phyloP scores from a whole-genome alignment of 2,797 vertebrate genomes.

The Ptychobarbus kaznakovi region DNA sequence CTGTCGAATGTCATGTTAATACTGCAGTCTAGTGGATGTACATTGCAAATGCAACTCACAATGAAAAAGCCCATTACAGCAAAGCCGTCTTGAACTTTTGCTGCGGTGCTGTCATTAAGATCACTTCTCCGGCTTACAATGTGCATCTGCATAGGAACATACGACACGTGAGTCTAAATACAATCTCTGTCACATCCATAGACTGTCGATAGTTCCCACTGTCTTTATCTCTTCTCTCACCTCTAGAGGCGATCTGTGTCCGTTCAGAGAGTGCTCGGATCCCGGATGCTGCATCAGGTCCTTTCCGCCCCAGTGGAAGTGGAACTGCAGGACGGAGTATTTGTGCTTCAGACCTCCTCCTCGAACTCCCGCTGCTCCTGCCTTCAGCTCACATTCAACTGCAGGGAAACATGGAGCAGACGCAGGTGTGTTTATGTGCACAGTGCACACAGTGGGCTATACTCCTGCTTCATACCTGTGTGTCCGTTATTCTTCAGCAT shows the following conservation, averaged over 20 bases:
- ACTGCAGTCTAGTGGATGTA: background rate
- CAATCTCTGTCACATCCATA: no score
- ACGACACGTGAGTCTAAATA: background rate
- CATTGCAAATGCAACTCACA: constrained; percentile 61
- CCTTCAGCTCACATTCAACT: constrained; percentile 66
- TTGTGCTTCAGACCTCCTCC: constrained; percentile 68
- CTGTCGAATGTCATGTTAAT: background rate
- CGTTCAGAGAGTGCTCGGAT: constrained; percentile 74
- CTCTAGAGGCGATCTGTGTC: constrained; percentile 72
- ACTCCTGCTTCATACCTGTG: constrained; percentile 61
- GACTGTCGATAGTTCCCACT: background rate
- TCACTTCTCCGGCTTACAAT: constrained; percentile 75
- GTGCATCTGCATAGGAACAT: constrained; percentile 72
- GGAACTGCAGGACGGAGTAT: constrained; percentile 69
- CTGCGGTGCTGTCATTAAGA: constrained; percentile 31
- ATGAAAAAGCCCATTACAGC: constrained; percentile 76
- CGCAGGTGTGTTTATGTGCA: background rate
- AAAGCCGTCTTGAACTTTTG: constrained; percentile 55
- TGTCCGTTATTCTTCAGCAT: constrained; percentile 62
- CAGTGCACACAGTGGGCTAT: background rate
- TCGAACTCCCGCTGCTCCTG: constrained; percentile 59
- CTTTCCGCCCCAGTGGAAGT: constrained; percentile 75
- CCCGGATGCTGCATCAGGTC: constrained; percentile 56
- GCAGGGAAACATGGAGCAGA: background rate
- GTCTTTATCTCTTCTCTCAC: constrained; percentile 59